A percentile compares a stretch with the other conserved stretches of the same genome.
phyloP scores from a whole-genome alignment of 2,113 vertebrate species.

The Corvus hawaiiensis region DNA sequence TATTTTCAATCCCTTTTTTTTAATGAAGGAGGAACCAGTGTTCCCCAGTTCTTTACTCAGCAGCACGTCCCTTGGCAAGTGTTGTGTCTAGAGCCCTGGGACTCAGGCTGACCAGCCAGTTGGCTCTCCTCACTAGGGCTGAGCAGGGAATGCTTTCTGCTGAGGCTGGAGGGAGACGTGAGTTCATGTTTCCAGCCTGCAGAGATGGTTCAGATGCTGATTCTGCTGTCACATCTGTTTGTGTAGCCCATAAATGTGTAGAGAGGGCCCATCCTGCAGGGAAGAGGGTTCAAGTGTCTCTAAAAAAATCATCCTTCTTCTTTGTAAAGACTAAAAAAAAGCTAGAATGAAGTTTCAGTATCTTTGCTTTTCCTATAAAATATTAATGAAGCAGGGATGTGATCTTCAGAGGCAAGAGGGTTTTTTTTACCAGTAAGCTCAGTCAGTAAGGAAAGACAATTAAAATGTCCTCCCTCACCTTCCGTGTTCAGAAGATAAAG shows the following conservation, averaged over 20 bases:
- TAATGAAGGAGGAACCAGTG: not conserved
- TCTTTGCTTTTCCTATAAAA: not conserved
- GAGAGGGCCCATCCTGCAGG: not conserved
- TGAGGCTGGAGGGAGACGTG: not conserved
- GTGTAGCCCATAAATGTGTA: not conserved
- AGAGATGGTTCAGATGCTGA: not conserved
- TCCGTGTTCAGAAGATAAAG: not conserved
- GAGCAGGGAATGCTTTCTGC: not conserved
- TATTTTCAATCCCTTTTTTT: slow-evolving; percentile 16
- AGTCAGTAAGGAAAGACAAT: not conserved
- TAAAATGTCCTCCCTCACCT: not conserved
- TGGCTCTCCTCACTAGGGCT: not conserved
- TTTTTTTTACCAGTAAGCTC: not conserved
- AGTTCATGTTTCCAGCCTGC: not conserved
- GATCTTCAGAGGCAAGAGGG: not conserved
- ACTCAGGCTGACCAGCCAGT: not conserved
- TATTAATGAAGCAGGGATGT: not conserved
- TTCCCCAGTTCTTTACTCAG: not conserved
- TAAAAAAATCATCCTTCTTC: not conserved
- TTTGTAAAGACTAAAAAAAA: not conserved
- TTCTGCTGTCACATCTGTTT: not conserved
- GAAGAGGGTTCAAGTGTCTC: not conserved
- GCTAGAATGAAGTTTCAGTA: not conserved
- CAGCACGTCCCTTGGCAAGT: not conserved
- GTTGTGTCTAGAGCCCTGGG: not conserved